Conservation (phyloP, 1,140 invertebrate species). For the Drosophila nannoptera region DNA sequence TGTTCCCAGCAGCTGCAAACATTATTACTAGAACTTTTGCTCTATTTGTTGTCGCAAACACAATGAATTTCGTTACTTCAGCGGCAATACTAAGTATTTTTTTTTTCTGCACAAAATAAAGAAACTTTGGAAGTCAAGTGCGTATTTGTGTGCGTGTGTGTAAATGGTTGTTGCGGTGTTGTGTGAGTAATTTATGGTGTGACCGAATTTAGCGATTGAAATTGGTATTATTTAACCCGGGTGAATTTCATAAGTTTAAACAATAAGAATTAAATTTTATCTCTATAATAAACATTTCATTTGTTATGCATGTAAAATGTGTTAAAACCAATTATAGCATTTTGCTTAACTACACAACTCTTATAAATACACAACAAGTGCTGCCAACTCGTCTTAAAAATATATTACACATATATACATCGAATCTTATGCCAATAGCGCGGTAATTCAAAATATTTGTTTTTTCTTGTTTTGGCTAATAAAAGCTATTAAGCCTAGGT, state of each 20-base stretch:
- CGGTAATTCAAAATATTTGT: not conserved
- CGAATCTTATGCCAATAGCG: not conserved
- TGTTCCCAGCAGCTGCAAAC: conserved; percentile 24
- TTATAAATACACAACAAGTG: conserved; percentile 6
- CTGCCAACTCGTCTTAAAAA: conserved; percentile 28
- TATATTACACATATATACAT: conserved; percentile 1
- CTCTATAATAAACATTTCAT: not conserved
- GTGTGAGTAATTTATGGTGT: conserved; percentile 40
- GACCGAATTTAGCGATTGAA: conserved; percentile 13
- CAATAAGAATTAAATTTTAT: not conserved
- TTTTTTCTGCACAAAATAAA: conserved; percentile 68
- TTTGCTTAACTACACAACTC: not conserved
- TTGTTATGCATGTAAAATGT: not conserved
- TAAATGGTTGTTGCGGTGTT: conserved; percentile 24
- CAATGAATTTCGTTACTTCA: conserved; percentile 52
- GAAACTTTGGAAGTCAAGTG: conserved; percentile 63
- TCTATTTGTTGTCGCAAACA: conserved; percentile 33
- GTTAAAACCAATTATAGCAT: not conserved
- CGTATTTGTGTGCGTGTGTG: conserved; percentile 57
- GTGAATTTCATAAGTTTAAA: conserved; percentile 2
- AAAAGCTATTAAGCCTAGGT: not conserved
- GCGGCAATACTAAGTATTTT: conserved; percentile 41
- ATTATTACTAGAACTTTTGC: conserved; percentile 31
- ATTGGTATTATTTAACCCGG: not conserved
- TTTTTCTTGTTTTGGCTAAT: not conserved